These are phyloP conservation scores for Crotalus viridis DNA, from an alignment of 2,113 vertebrate species.

Conservation along the genomic window DNA sequence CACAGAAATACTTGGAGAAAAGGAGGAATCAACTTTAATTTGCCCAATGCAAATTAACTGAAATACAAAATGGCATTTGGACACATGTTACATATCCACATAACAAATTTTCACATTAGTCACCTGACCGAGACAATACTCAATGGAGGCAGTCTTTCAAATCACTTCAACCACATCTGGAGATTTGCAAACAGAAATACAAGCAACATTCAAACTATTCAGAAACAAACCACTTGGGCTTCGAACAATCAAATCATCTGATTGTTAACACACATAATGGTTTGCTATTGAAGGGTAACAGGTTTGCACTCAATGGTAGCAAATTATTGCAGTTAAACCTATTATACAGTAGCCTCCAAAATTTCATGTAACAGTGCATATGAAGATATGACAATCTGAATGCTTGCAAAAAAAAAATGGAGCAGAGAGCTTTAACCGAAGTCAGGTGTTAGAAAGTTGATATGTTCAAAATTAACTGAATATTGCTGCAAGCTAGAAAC, in stretches of 20 bases:
- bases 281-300: background rate
- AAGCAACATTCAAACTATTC: background rate
- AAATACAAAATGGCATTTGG: slow-evolving; percentile 28
- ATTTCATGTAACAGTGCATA: slow-evolving; percentile 21
- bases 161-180: background rate
- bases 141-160: slow-evolving; percentile 10
- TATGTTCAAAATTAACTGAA: background rate
- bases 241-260: background rate
- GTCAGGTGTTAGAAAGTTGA: background rate
- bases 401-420: background rate
- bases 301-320: slow-evolving; percentile 1
- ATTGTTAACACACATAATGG: slow-evolving; percentile 33
- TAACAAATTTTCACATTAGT: slow-evolving; percentile 4
- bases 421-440: background rate
- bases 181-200: background rate
- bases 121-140: slow-evolving; percentile 40
- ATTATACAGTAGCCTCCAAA: slow-evolving; percentile 17
- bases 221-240: slow-evolving; percentile 14
- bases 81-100: slow-evolving; percentile 13
- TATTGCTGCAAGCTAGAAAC: background rate
- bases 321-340: slow-evolving; percentile 12
- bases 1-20: background rate
- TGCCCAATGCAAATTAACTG: background rate
- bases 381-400: background rate
- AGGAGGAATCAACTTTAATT: background rate